Percentiles rank a stretch among this genome's conserved stretches.
Conservation (phyloP, 2,888 invertebrate species). For the Coelogynopora nodosa region DNA sequence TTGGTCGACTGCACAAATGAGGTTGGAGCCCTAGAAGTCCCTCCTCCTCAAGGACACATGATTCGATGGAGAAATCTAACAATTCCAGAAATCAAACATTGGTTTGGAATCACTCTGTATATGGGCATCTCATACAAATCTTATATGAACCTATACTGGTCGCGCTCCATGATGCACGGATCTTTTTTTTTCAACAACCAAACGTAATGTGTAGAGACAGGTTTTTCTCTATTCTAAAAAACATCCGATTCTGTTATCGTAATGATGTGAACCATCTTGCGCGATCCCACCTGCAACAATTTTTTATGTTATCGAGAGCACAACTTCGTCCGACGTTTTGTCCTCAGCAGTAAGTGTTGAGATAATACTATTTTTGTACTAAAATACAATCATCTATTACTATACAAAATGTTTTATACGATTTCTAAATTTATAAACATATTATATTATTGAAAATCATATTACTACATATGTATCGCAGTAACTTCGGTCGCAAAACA, state of each 20-base stretch:
- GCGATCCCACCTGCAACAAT: background rate
- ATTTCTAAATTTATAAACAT: no score
- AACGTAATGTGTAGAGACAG: background rate
- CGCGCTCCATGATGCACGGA: background rate
- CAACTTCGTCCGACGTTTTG: background rate
- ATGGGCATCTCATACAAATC: constrained; percentile 1
- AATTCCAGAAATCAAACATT: background rate
- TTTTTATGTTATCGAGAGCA: background rate
- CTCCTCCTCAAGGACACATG: background rate
- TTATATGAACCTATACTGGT: background rate
- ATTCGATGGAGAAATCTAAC: background rate
- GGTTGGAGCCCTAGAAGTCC: background rate
- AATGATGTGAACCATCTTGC: background rate
- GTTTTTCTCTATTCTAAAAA: background rate
- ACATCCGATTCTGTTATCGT: background rate
- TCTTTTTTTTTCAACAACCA: background rate
- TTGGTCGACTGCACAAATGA: constrained; percentile 1
- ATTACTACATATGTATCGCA: no score
- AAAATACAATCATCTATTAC: no score
- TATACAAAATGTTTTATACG: no score
- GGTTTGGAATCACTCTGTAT: background rate
- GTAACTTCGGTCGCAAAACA: no score
- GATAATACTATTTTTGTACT: background rate
- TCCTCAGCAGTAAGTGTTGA: background rate
- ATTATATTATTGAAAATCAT: no score